Evolutionary conservation across 2,113 vertebrate genomes (phyloP).

Genomic region (Dromiciops gliroides): DNA sequence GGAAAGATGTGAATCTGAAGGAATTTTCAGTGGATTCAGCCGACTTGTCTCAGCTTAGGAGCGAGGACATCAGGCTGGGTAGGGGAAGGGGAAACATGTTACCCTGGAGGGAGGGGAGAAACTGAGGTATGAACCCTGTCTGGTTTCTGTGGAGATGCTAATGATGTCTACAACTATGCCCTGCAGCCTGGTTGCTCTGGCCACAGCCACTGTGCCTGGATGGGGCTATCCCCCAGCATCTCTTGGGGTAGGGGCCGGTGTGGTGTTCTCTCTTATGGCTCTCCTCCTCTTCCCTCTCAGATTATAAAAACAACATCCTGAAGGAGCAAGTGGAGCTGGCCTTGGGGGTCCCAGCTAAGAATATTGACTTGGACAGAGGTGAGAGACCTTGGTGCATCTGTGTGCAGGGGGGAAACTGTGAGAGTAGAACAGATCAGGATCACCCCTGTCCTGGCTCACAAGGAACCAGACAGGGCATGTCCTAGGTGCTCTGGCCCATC

Average conservation of each 20-base stretch:
- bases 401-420: too few species aligned
- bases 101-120: not conserved
- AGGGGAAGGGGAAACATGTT: conserved; percentile 47
- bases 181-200: not conserved
- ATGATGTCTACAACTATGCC: not conserved
- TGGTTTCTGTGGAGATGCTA: not conserved
- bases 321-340: conserved; percentile 89
- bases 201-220: not conserved
- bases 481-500: not conserved
- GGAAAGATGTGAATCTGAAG: conserved; percentile 86
- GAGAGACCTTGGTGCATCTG: conserved; percentile 51
- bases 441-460: not conserved
- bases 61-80: conserved; percentile 90
- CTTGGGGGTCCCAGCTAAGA: conserved; percentile 87
- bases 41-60: conserved; percentile 82
- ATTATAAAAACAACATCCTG: conserved; percentile 97
- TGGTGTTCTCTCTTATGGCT: too few species aligned
- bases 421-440: too few species aligned
- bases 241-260: not conserved
- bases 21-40: conserved; percentile 86
- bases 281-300: conserved; percentile 80
- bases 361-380: conserved; percentile 95
- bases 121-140: not conserved
- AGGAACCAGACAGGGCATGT: not conserved
- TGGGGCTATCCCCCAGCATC: not conserved